phyloP scores from a whole-genome alignment of 1,140 invertebrate species.

The Drosophila gunungcola region DNA sequence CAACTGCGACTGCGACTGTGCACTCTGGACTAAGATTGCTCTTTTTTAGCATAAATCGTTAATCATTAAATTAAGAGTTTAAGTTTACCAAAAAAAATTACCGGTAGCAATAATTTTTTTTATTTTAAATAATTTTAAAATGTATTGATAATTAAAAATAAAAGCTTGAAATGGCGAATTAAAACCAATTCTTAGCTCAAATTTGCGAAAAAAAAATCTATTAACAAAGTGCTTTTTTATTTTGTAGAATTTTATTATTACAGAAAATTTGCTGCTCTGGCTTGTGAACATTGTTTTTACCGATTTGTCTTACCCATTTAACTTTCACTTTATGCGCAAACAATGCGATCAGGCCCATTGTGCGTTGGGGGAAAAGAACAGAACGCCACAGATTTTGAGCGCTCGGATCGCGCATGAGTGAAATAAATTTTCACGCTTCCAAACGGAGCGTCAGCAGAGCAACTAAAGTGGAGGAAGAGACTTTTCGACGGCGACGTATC shows the following conservation, averaged over 20 bases:
- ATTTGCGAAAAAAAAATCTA: too few species aligned
- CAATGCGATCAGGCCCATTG: neutral
- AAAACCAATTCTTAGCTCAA: too few species aligned
- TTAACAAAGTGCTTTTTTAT: too few species aligned
- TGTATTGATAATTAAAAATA: too few species aligned
- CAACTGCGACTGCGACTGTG: slow-evolving; percentile 11
- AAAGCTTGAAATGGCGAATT: too few species aligned
- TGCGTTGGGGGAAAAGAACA: slow-evolving; percentile 16
- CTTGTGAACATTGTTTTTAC: too few species aligned
- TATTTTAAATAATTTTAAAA: neutral
- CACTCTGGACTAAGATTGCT: neutral
- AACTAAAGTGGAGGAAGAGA: slow-evolving; percentile 57
- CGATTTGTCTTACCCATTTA: too few species aligned
- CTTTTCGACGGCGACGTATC: slow-evolving; percentile 68
- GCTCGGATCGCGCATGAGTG: slow-evolving; percentile 70
- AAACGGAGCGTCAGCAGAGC: slow-evolving; percentile 68
- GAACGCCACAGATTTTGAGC: slow-evolving; percentile 48
- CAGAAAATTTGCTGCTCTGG: too few species aligned
- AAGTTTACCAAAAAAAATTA: too few species aligned
- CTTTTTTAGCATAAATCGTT: neutral
- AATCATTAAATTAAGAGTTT: neutral
- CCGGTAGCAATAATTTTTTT: too few species aligned
- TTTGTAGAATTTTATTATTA: too few species aligned
- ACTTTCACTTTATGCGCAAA: neutral
- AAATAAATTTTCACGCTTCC: slow-evolving; percentile 82